Base-by-base conservation (phyloP, 2,797 vertebrate genomes). In the Anguilla anguilla region DNA sequence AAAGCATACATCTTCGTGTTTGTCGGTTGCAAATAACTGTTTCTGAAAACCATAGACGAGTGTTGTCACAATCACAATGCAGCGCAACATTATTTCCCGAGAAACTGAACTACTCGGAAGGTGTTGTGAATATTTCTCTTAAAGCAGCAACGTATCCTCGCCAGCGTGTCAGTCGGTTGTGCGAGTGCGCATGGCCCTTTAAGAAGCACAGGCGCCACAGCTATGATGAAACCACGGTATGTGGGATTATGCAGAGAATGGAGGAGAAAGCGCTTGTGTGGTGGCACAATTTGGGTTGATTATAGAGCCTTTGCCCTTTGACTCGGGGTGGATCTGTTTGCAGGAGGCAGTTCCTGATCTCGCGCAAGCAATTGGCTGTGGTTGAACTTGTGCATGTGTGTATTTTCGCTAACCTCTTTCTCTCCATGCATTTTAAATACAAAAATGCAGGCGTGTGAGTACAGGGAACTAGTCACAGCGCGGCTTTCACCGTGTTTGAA, bases 281-380 rank as follows among this genome's bases (percentile, higher is more conserved):
- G 25, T 9, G 31, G 25, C 9, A 35, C 19, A 77, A 79, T 39
- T 79, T 81, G 51, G 51, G 6, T 11, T 86, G 46, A 39, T 57
- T 57, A 19, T 51, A 39, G 72, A 35, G 28, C 55, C 67, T 51
- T 81, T 55, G 46, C 53, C 79, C 43, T 85, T 74, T 57, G 85
- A 15, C 55, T 74, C 49, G 57, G 88, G 90, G 89, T 53, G 17
- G 81, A 7, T 51, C 0, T 3, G 81, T 88, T 84, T 64, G 28
- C 55, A 88, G 91, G 91, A 93, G 95, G 94, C 94, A 91, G 95
- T 87, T 93, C 94, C 94, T 46, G 74, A 17, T 81, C 90, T 59
- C 91, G 35, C 90, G 17, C 51, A 11, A 83, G 85, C 91, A 90
- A 96, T 95, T 95, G 95, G 95, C 91, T 95, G 92, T 67, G 5